Percentiles rank a stretch among this genome's conserved stretches.
Evolutionary conservation across 1,140 invertebrate genomes (phyloP).

Genomic region (Nylanderia fulva): DNA sequence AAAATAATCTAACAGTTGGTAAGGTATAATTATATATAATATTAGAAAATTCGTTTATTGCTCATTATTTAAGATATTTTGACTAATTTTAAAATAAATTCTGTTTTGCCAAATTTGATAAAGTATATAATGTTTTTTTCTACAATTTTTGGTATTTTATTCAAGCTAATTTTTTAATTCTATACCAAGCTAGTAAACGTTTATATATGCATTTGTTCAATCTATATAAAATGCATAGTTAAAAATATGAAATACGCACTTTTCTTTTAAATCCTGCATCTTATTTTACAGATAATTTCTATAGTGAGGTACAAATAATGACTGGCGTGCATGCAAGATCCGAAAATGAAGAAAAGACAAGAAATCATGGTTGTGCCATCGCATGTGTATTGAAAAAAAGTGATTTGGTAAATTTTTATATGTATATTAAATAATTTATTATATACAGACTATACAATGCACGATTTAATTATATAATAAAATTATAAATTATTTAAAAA

Average conservation of each 20-base stretch:
- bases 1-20: not conserved
- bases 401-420: not conserved
- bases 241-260: not conserved
- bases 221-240: not conserved
- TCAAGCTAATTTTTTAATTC: not conserved
- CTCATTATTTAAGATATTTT: not conserved
- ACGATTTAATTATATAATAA: no score
- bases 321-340: not conserved
- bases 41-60: not conserved
- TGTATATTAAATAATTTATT: not conserved
- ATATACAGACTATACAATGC: no score
- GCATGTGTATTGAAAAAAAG: not conserved
- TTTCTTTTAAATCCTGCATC: not conserved
- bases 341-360: conserved; percentile 20
- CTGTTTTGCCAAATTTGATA: not conserved
- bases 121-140: not conserved
- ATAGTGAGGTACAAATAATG: not conserved
- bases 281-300: not conserved
- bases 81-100: not conserved
- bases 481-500: no score
- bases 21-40: not conserved
- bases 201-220: not conserved
- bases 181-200: no score
- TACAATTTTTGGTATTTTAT: not conserved
- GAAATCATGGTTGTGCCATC: not conserved